Percentiles rank a stretch among this genome's conserved stretches.
These are phyloP conservation scores for Anas bernieri DNA, from an alignment of 2,797 vertebrate genomes.

Conservation along the genomic window DNA sequence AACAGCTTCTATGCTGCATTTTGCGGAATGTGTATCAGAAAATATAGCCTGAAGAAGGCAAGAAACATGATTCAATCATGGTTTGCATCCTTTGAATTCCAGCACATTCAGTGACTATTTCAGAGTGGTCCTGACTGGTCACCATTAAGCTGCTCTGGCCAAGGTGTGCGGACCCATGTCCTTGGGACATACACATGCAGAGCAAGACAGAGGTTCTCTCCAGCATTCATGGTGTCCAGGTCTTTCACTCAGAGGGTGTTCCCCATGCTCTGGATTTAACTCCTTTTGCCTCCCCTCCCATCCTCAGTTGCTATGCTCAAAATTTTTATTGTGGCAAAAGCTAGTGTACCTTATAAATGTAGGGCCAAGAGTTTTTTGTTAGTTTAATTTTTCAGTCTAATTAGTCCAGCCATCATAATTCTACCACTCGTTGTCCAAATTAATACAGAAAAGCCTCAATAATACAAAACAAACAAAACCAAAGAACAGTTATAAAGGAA, in stretches of 20 bases:
- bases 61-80: background rate
- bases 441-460: background rate
- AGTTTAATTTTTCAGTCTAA: background rate
- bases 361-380: background rate
- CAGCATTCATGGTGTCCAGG: background rate
- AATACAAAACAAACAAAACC: too few relatives aligned
- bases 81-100: background rate
- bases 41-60: background rate
- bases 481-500: background rate
- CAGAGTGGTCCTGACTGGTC: background rate
- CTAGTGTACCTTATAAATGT: background rate
- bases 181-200: background rate
- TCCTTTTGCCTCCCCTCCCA: background rate
- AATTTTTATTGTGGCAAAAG: background rate
- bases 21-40: background rate
- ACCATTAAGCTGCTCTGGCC: background rate
- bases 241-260: background rate
- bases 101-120: background rate
- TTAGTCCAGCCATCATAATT: background rate
- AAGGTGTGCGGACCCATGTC: rapidly evolving
- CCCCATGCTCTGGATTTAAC: background rate
- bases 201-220: background rate
- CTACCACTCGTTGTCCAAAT: background rate
- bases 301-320: background rate
- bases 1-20: background rate